Evolutionary conservation across 2,113 vertebrate genomes (phyloP).

Genomic region (Scomber scombrus): DNA sequence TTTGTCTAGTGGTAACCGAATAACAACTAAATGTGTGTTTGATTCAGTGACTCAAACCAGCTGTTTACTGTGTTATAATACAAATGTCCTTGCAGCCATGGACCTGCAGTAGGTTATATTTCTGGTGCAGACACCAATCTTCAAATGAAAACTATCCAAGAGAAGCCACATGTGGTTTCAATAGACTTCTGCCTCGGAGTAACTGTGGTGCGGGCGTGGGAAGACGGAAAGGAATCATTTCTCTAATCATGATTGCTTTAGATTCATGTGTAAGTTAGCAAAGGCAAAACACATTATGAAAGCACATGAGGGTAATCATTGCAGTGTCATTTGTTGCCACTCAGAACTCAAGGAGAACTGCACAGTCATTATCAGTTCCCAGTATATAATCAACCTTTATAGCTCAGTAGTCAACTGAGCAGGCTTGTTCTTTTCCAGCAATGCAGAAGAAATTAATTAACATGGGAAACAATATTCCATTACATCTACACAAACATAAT

Average conservation of each 20-base stretch:
- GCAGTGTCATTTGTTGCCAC: not conserved
- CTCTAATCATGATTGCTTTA: conserved; percentile 16
- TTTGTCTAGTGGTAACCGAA: too few relatives aligned
- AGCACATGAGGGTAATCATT: not conserved
- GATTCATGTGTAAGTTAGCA: not conserved
- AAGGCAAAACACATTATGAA: not conserved
- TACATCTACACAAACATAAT: not conserved
- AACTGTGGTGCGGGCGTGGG: not conserved
- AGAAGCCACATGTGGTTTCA: too few relatives aligned
- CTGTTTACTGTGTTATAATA: not conserved
- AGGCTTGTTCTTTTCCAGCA: not conserved
- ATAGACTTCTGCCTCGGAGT: too few relatives aligned
- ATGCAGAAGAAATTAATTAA: not conserved
- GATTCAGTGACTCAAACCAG: not conserved
- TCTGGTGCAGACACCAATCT: not conserved
- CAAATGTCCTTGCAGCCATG: not conserved
- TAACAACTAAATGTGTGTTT: too few relatives aligned
- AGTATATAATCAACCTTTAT: not conserved
- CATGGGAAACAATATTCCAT: not conserved
- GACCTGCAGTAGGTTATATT: not conserved
- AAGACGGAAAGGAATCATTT: not conserved
- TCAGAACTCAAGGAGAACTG: not conserved
- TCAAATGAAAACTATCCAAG: not conserved
- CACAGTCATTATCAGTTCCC: not conserved
- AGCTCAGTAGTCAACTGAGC: not conserved